Conservation (phyloP, 1,140 invertebrate species). For the Cydia fagiglandana region DNA sequence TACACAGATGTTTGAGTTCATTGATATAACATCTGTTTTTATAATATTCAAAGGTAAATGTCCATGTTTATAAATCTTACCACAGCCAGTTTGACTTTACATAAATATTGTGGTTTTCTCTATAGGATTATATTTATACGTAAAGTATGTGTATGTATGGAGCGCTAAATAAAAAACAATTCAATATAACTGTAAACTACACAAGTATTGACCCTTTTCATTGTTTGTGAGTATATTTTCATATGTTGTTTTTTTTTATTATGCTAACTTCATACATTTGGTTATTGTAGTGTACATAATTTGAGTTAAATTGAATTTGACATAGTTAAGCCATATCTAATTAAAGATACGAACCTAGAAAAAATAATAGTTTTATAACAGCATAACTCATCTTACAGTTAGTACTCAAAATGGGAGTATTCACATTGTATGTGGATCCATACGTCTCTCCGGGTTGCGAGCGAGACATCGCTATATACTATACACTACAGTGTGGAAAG, state of each 20-base stretch:
- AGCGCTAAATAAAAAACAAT: too few species aligned
- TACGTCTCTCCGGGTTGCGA: too few species aligned
- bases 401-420: too few species aligned
- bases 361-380: neutral
- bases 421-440: too few species aligned
- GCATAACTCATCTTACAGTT: neutral
- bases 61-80: neutral
- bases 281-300: neutral
- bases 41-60: conserved; percentile 10
- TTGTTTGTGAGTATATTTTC: too few species aligned
- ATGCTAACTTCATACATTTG: neutral
- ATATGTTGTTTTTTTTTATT: too few species aligned
- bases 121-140: too few species aligned
- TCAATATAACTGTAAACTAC: too few species aligned
- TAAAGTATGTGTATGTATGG: too few species aligned
- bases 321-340: neutral
- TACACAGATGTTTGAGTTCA: neutral
- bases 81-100: neutral
- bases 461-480: too few species aligned
- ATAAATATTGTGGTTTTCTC: neutral
- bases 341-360: neutral
- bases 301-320: neutral
- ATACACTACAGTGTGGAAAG: too few species aligned
- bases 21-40: neutral
- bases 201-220: too few species aligned